These are phyloP conservation scores for Xiphophorus couchianus DNA, from an alignment of 2,113 vertebrate genomes.

Conservation along the genomic window DNA sequence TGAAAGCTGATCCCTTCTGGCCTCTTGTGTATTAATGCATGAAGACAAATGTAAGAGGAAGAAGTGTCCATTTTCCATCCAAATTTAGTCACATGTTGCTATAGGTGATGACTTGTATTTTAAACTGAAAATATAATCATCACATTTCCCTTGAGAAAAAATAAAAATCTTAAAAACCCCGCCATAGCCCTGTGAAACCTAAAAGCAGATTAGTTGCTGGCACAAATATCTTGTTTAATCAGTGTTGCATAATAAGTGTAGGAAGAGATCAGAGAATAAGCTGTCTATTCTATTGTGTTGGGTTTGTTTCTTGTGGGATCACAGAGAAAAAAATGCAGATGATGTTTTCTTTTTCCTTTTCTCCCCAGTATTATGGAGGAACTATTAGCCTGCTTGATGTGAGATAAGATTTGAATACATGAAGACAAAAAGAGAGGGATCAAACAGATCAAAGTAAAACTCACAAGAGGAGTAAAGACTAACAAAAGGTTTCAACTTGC, in stretches of 20 bases:
- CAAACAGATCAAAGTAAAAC: slow-evolving; percentile 27
- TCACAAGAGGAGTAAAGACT: slow-evolving; percentile 7
- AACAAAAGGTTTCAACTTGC: slow-evolving; percentile 9
- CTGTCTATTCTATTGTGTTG: slow-evolving; percentile 21
- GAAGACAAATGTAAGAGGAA: slow-evolving; percentile 63
- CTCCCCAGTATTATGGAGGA: slow-evolving; percentile 32
- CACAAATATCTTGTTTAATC: slow-evolving; percentile 46
- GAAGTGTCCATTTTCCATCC: slow-evolving; percentile 47
- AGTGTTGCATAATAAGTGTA: slow-evolving; percentile 45
- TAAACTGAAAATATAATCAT: neutral
- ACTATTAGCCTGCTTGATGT: slow-evolving; percentile 42
- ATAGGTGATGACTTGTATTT: slow-evolving; percentile 24
- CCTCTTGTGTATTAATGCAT: slow-evolving; percentile 69
- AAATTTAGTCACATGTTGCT: slow-evolving; percentile 24
- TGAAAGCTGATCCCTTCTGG: slow-evolving; percentile 49
- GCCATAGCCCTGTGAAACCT: neutral
- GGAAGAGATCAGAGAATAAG: slow-evolving; percentile 40
- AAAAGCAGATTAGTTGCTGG: slow-evolving; percentile 46
- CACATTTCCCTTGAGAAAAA: neutral
- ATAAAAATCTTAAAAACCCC: slow-evolving; percentile 17
- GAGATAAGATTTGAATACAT: slow-evolving; percentile 47
- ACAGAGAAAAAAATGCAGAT: slow-evolving; percentile 24
- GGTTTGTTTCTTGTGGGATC: slow-evolving; percentile 18
- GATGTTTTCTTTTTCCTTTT: neutral
- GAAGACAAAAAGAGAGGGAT: slow-evolving; percentile 28